Evolutionary conservation across 1,140 invertebrate genomes (phyloP), one percentile per base, ranked within the genome.

Genomic region (Bombus fervidus): DNA sequence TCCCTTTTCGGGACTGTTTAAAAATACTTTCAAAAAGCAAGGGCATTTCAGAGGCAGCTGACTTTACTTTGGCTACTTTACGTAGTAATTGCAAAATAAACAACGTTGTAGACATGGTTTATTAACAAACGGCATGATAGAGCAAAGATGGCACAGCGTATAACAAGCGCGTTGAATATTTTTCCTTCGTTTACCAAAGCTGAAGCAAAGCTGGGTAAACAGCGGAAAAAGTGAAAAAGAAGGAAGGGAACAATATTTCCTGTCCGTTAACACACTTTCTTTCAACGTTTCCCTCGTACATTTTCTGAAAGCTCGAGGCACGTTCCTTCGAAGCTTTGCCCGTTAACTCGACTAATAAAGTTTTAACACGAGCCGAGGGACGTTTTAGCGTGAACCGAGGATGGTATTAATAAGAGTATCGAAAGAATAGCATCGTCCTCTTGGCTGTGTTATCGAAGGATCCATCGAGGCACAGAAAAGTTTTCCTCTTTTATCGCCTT

Each of bases 291-390:
- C 4, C 15, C 15, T 34, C 25, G 34, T 62, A 10, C 62, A 22
- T 39, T 8, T 22, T 15, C 15, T 6, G 25, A 10, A 62, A 59
- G 62, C 68, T 69, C 34, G 64, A n/a, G 1, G 25, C 31, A 13
- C n/a, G 37, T 81, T 57, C 37, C 12, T 13, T 57, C 47, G 9
- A 39, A 39, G 68, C 47, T 15, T 71, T 13, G 37, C 9, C 53
- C n/a, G 53, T 81, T 73, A 73, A 81, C 47, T 10, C 34, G 25
- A 57, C 31, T 83, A 83, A 83, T 83, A 76, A 83, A 68, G 57
- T 83, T 83, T 83, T 76, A 68, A 76, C 66, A 53, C 25, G 31
- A 9, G 13, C 1, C 72, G 13, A 9, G n/a, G 15, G 34, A 39
- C 43, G 53, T 76, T 76, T 76, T n/a, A 47, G 72, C 41, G 31